phyloP scores from a whole-genome alignment of 1,140 invertebrate genomes.

The Drosophila mojavensis region DNA sequence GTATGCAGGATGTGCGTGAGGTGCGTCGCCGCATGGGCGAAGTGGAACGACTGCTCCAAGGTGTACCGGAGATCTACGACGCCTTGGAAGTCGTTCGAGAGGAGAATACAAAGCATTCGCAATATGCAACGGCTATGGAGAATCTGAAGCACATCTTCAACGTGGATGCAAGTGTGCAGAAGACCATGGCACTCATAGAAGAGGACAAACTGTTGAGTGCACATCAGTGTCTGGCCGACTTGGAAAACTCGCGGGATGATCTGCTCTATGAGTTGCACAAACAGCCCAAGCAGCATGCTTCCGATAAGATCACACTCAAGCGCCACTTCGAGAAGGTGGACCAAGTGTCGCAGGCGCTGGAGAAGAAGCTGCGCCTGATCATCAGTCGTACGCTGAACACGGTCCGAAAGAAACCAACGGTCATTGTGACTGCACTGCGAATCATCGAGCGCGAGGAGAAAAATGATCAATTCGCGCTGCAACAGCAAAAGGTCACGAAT shows the following conservation, averaged over 20 bases:
- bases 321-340: slow-evolving; percentile 98
- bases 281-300: slow-evolving; percentile 93
- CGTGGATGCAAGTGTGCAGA: slow-evolving; percentile 97
- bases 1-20: slow-evolving; percentile 93
- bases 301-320: slow-evolving; percentile 95
- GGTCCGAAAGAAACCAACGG: slow-evolving; percentile 96
- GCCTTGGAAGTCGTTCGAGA: slow-evolving; percentile 93
- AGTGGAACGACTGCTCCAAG: slow-evolving; percentile 87
- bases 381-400: slow-evolving; percentile 96
- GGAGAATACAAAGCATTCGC: slow-evolving; percentile 96
- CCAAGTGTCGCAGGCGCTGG: slow-evolving; percentile 93
- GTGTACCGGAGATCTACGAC: slow-evolving; percentile 89
- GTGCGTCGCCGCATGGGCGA: slow-evolving; percentile 89
- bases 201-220: slow-evolving; percentile 98
- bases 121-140: slow-evolving; percentile 98
- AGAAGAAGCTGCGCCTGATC: slow-evolving; percentile 95
- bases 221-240: slow-evolving; percentile 96
- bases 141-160: slow-evolving; percentile 99
- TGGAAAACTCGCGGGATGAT: slow-evolving; percentile 98
- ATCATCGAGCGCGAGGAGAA: slow-evolving; percentile 99
- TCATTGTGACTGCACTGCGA: slow-evolving; percentile 97
- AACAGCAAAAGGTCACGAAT: slow-evolving; percentile 91
- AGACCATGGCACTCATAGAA: slow-evolving; percentile 96
- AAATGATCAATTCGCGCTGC: slow-evolving; percentile 91
- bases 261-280: slow-evolving; percentile 97